Evolutionary conservation across 2,888 invertebrate species (phyloP).

Genomic region (Hoplodrina blanda): DNA sequence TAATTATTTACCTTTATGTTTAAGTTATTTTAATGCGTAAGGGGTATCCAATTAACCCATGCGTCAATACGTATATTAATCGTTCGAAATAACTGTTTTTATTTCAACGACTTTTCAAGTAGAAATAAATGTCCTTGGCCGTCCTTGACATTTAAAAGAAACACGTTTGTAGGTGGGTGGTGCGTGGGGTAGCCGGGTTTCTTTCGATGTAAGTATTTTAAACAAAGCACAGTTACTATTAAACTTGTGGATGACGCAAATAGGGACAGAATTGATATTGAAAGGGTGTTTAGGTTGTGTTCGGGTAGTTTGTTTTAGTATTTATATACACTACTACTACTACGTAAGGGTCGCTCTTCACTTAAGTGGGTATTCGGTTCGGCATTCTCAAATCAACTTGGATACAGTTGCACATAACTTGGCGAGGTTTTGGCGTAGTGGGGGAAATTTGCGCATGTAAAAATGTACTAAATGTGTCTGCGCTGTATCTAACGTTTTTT

Average conservation of each 20-base stretch:
- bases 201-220: not conserved
- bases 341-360: no score
- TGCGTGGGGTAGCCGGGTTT: not conserved
- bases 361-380: no score
- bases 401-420: no score
- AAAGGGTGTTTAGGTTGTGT: not conserved
- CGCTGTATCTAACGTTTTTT: no score
- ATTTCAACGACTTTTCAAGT: not conserved
- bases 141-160: conserved; percentile 41
- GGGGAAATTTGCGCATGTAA: no score
- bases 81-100: not conserved
- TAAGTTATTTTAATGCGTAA: not conserved
- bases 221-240: conserved; percentile 12
- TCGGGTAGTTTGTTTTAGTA: no score
- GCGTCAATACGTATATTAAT: not conserved
- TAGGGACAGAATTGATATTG: not conserved
- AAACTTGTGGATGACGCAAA: not conserved
- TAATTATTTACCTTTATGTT: no score
- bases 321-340: no score
- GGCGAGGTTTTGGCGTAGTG: no score
- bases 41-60: conserved; percentile 4
- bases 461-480: no score
- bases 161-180: conserved; percentile 21
- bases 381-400: no score
- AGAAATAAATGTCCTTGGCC: conserved; percentile 28